Percentiles rank a stretch among this genome's conserved stretches.
Conservation (phyloP, 2,797 vertebrate genomes). For the Neomorphus geoffroyi region DNA sequence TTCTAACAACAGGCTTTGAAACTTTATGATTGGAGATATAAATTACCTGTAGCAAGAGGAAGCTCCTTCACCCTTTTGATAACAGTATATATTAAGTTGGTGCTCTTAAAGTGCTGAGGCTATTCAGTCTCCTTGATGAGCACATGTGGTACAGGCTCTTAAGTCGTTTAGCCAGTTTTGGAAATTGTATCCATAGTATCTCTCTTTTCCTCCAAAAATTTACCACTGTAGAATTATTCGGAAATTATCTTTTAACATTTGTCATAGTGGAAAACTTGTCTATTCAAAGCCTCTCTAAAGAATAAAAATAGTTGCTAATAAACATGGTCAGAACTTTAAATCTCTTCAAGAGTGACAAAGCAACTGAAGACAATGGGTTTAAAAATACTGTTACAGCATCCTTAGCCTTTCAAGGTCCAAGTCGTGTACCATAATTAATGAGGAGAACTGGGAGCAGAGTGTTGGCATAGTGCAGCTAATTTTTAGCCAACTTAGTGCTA, state of each 20-base stretch:
- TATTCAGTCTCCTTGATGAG: background rate
- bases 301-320: background rate
- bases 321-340: constrained; percentile 1
- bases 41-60: background rate
- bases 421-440: constrained; percentile 23
- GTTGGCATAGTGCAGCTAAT: constrained; percentile 1
- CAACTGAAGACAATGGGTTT: background rate
- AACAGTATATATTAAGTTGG: background rate
- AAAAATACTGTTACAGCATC: background rate
- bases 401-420: background rate
- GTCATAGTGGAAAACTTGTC: background rate
- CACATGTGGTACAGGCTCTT: background rate
- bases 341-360: background rate
- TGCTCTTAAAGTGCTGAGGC: background rate
- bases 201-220: background rate
- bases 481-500: constrained; percentile 28
- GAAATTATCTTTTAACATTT: background rate
- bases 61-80: background rate
- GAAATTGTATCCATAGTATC: background rate
- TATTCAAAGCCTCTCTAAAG: background rate
- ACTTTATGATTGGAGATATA: background rate
- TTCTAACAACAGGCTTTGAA: background rate
- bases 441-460: constrained; percentile 15
- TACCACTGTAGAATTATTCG: background rate
- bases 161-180: background rate